Base-by-base conservation (phyloP, 2,797 vertebrate genomes). In the Leptatherina wallacei region DNA sequence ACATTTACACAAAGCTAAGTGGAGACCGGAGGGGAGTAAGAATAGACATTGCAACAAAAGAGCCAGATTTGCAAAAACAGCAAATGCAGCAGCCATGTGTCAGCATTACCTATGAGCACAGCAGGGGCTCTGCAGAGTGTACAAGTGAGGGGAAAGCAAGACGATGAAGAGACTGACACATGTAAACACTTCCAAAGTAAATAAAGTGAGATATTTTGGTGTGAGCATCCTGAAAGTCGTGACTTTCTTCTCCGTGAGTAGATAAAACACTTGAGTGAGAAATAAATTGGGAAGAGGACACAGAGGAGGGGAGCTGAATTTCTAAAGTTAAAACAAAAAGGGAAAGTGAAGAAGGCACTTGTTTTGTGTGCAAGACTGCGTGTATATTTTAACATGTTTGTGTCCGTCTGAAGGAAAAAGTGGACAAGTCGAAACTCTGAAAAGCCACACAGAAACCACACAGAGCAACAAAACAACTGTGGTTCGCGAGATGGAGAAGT, bases 401-500 rank as follows among this genome's bases (percentile, higher is more conserved):
- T 56, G 63, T 83, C 73, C 77, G 51, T 77, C 54, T 70, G 63
- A 59, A 73, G 71, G 62, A 33, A 44, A 73, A 71, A 79, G 67
- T 80, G 80, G 86, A 85, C 80, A 60, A 64, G 78, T 75, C 58
- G 61, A 69, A 77, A 80, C 72, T 62, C 71, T 72, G 71, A 78
- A 82, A 84, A 78, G 74, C 81, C 91, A 82, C 88, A 83, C 76
- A 78, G 61, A 66, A 81, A 86, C 85, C 88, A 70, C 87, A 89
- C 87, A 76, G 66, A 90, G 82, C 88, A 89, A 87, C 91, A 93
- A 87, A 92, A 92, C 91, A 91, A 91, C 86, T 89, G 88, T 71
- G 91, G 91, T 88, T 83, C 87, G 78, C 65, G 81, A 81, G 84
- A 87, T 70, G 82, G 80, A 88, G 88, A 83, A 83, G 89, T 93